phyloP scores from a whole-genome alignment of 1,140 invertebrate species.

The Mylabris phalerata region DNA sequence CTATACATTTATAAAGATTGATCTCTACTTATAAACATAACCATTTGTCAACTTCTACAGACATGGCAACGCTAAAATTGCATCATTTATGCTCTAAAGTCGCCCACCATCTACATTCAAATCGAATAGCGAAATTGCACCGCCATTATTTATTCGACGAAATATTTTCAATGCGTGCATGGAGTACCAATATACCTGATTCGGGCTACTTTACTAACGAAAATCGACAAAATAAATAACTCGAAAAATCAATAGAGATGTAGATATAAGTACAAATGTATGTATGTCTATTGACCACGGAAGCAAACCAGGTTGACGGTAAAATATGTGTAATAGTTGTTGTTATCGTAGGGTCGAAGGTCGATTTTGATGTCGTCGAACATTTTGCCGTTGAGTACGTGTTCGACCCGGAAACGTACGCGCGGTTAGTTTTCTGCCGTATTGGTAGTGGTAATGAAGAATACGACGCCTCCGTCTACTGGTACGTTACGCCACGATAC shows the following conservation, averaged over 20 bases:
- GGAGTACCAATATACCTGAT: constrained; percentile 4
- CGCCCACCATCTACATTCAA: constrained; percentile 2
- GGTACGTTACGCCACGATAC: constrained; percentile 4
- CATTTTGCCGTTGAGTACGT: constrained; percentile 3
- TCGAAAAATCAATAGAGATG: not conserved
- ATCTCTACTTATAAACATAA: constrained; percentile 16
- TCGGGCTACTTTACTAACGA: not conserved
- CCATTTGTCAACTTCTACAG: constrained; percentile 16
- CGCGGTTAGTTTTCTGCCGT: not conserved
- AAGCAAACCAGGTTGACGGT: constrained; percentile 4
- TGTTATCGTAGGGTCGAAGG: not conserved
- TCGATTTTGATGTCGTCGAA: not conserved
- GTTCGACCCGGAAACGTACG: constrained; percentile 11
- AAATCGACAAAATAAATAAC: not conserved
- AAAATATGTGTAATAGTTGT: not conserved
- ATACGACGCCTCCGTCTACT: constrained; percentile 10
- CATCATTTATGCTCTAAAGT: constrained; percentile 11
- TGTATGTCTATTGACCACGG: not conserved
- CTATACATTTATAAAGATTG: constrained; percentile 15
- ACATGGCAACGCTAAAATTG: constrained; percentile 8
- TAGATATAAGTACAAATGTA: too few species aligned
- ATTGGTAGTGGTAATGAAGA: constrained; percentile 11
- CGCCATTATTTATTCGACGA: constrained; percentile 7
- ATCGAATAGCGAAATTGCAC: constrained; percentile 1
- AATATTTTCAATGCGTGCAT: constrained; percentile 8